phyloP scores from a whole-genome alignment of 2,797 vertebrate species.

The Taeniopygia guttata region DNA sequence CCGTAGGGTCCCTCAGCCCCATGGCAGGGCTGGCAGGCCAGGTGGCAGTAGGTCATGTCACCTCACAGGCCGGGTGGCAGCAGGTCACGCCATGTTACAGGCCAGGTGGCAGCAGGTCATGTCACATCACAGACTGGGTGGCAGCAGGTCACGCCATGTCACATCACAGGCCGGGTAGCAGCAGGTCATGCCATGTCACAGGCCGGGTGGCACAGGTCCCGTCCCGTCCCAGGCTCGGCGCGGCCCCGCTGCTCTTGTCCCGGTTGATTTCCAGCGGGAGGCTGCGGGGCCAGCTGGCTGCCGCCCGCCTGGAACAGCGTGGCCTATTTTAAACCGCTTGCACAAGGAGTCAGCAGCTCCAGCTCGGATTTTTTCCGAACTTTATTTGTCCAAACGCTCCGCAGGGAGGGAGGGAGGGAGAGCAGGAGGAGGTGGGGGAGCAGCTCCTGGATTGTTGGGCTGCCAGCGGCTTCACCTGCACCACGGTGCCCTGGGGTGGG shows the following conservation, averaged over 20 bases:
- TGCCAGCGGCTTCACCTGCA: conserved; percentile 31
- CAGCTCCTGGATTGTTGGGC: neutral
- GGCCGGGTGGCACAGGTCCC: neutral
- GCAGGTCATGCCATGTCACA: no score
- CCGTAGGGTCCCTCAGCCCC: neutral
- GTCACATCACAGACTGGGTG: no score
- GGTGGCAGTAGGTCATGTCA: neutral
- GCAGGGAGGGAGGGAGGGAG: neutral
- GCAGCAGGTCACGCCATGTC: no score
- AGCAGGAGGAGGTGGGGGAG: neutral
- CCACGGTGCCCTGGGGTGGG: neutral
- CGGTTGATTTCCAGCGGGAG: conserved; percentile 52
- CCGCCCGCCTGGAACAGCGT: conserved; percentile 55
- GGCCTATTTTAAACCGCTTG: conserved; percentile 69
- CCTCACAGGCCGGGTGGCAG: no score
- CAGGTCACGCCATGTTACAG: no score
- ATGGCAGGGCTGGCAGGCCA: neutral
- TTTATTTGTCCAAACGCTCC: conserved; percentile 64
- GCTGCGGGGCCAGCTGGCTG: conserved; percentile 58
- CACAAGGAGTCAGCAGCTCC: conserved; percentile 69
- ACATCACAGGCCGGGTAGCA: no score
- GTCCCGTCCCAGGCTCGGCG: no score
- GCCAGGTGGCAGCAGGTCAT: no score
- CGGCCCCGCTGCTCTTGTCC: conserved; percentile 19
- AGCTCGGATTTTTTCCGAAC: conserved; percentile 64